Percentiles rank a stretch among this genome's conserved stretches.
Conservation (phyloP, 2,113 vertebrate genomes). For the Paradisaea rubra region DNA sequence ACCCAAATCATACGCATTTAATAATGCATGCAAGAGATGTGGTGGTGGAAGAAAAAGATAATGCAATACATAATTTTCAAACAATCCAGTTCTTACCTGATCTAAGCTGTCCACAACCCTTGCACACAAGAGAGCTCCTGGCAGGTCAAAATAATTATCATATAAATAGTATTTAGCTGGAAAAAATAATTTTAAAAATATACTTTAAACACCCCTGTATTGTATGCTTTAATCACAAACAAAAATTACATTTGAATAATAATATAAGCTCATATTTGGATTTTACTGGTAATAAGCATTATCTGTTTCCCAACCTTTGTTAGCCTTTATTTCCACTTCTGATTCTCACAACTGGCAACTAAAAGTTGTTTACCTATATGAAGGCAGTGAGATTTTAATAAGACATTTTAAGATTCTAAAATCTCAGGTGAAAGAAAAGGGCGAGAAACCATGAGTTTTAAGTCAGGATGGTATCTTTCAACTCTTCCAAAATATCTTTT, state of each 20-base stretch:
- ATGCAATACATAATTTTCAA: not conserved
- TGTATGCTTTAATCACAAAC: not conserved
- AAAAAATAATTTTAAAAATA: not conserved
- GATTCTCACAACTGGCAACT: not conserved
- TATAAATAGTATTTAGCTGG: slow-evolving; percentile 94
- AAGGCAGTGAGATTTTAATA: not conserved
- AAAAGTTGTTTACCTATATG: not conserved
- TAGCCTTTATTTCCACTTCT: not conserved
- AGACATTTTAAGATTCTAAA: not conserved
- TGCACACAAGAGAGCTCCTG: slow-evolving; percentile 88
- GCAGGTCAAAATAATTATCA: slow-evolving; percentile 96
- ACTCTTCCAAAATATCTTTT: not conserved
- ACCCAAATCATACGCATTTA: not conserved
- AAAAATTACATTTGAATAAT: not conserved
- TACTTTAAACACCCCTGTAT: not conserved
- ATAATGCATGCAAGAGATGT: not conserved
- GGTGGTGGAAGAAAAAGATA: not conserved
- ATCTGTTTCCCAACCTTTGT: not conserved
- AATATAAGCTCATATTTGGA: not conserved
- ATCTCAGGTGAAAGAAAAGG: not conserved
- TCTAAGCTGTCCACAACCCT: slow-evolving; percentile 85
- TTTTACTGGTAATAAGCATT: not conserved
- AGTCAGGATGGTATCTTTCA: not conserved
- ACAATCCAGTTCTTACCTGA: slow-evolving; percentile 76
- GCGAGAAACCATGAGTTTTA: not conserved